Percentiles rank a stretch among this genome's conserved stretches.
Evolutionary conservation across 2,797 vertebrate genomes (phyloP).

Genomic region (Staurois parvus): DNA sequence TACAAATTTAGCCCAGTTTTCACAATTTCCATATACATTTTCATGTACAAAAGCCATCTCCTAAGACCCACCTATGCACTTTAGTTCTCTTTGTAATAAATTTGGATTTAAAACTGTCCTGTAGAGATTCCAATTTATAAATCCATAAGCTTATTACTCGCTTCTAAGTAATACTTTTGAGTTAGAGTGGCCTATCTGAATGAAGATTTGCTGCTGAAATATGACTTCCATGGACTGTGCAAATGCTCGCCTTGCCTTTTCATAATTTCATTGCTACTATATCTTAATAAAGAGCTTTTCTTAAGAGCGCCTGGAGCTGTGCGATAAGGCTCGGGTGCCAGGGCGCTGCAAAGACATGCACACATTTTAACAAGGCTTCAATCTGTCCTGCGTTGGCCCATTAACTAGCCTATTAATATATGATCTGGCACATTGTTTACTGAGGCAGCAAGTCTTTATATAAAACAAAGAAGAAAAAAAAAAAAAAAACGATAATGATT

Average conservation of each 20-base stretch:
- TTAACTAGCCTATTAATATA: slow-evolving; percentile 53
- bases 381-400: slow-evolving; percentile 45
- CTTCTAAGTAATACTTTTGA: slow-evolving; percentile 50
- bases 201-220: slow-evolving; percentile 58
- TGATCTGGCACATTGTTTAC: slow-evolving; percentile 49
- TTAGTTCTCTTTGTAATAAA: slow-evolving; percentile 44
- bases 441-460: slow-evolving; percentile 54
- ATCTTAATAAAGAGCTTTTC: slow-evolving; percentile 62
- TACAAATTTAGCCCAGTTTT: slow-evolving; percentile 4
- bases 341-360: slow-evolving; percentile 45
- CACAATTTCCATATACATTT: slow-evolving; percentile 18
- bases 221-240: slow-evolving; percentile 46
- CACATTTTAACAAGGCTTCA: slow-evolving; percentile 58
- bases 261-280: slow-evolving; percentile 61
- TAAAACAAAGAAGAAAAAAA: neutral
- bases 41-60: slow-evolving; percentile 27
- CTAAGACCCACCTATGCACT: slow-evolving; percentile 31
- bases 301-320: slow-evolving; percentile 56
- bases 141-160: slow-evolving; percentile 51
- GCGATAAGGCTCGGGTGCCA: slow-evolving; percentile 48
- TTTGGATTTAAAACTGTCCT: slow-evolving; percentile 53
- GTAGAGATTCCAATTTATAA: slow-evolving; percentile 58
- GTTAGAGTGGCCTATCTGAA: slow-evolving; percentile 56
- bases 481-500: slow-evolving; percentile 39
- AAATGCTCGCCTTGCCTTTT: slow-evolving; percentile 57